Conservation (phyloP, 2,888 invertebrate species). For the Macroteleia sp. region DNA sequence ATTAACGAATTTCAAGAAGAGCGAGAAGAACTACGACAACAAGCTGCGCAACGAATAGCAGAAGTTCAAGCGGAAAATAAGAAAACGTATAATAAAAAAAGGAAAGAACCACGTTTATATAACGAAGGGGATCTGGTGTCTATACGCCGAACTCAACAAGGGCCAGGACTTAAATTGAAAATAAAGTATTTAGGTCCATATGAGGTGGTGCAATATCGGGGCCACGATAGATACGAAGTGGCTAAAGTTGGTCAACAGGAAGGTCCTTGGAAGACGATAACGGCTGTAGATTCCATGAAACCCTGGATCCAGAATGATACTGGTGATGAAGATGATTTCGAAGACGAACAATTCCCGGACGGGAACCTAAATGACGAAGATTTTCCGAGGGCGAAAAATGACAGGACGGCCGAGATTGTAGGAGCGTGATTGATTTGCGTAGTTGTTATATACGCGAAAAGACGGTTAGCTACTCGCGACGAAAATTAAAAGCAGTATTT, state of each 20-base stretch:
- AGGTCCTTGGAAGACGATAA: neutral
- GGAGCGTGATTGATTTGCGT: neutral
- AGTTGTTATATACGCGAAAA: neutral
- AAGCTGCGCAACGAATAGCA: neutral
- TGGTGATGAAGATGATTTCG: neutral
- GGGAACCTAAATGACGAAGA: neutral
- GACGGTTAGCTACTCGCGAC: neutral
- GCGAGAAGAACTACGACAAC: neutral
- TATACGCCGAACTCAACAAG: conserved; percentile 2
- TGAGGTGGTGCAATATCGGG: neutral
- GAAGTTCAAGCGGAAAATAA: neutral
- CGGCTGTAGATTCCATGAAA: conserved; percentile 1
- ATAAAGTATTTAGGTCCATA: neutral
- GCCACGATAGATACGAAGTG: neutral
- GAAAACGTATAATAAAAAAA: neutral
- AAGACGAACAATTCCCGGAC: neutral
- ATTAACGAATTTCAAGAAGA: neutral
- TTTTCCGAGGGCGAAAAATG: neutral
- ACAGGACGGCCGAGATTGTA: conserved; percentile 1
- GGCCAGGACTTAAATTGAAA: neutral
- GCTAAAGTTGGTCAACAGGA: neutral
- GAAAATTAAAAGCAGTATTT: neutral
- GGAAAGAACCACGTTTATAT: neutral
- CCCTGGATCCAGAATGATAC: neutral
- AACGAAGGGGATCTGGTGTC: neutral